Evolutionary conservation across 2,797 vertebrate genomes (phyloP).

Genomic region (Lithobates sylvaticus): DNA sequence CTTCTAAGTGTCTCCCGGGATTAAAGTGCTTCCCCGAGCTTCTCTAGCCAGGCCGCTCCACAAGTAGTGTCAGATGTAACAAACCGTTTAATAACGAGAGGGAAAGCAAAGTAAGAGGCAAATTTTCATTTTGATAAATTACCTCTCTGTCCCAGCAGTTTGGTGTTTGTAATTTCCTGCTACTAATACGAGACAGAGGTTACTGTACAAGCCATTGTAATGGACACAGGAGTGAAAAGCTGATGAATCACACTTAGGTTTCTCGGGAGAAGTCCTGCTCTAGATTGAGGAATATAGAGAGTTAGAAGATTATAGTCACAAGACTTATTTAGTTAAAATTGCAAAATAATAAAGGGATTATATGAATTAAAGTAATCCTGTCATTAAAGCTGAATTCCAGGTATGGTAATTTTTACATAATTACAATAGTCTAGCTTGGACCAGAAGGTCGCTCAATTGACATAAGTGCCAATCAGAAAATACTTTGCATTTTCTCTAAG

Average conservation of each 20-base stretch:
- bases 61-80: slow-evolving; percentile 52
- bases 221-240: not conserved
- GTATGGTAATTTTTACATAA: too few relatives aligned
- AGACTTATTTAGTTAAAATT: not conserved
- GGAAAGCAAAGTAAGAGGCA: slow-evolving; percentile 36
- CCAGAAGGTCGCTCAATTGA: too few relatives aligned
- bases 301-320: not conserved
- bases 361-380: too few relatives aligned
- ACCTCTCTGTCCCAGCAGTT: slow-evolving; percentile 28
- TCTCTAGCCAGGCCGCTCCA: slow-evolving; percentile 21
- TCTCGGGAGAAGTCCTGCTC: not conserved
- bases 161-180: slow-evolving; percentile 39
- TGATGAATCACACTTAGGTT: slow-evolving; percentile 11
- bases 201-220: not conserved
- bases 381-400: too few relatives aligned
- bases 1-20: slow-evolving; percentile 16
- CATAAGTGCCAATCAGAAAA: too few relatives aligned
- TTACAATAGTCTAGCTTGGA: too few relatives aligned
- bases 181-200: slow-evolving; percentile 4
- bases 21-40: not conserved
- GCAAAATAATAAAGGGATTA: not conserved
- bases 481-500: too few relatives aligned
- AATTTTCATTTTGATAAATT: slow-evolving; percentile 50
- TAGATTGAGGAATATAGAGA: not conserved
- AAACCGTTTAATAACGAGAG: slow-evolving; percentile 48